Base-by-base conservation (phyloP, 2,797 vertebrate genomes). In the Coregonus suidteri region DNA sequence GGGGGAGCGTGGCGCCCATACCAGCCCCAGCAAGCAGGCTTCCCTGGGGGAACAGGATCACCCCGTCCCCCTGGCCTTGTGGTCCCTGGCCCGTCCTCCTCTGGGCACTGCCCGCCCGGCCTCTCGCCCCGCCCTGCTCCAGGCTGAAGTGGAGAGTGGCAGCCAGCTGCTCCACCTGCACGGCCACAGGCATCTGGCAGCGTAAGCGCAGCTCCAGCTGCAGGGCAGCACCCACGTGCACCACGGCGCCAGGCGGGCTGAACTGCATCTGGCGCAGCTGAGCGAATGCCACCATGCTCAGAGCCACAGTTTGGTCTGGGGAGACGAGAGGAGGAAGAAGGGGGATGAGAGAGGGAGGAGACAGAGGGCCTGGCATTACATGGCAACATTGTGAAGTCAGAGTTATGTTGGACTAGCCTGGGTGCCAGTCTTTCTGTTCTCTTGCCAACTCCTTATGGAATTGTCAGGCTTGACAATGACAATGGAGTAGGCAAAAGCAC, bases 251-350 rank as follows among this genome's bases (percentile, higher is more conserved):
- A 18, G 94, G 85, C 0, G 98, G 98, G 6, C 86, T 90, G 73
- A 99, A 98, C 79, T 94, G 93, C 0, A 99, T 91, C 80, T 95
- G 95, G 0, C 91, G 94, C 81, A 98, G 92, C 78, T 95, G 95
- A 20, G 96, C 95, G 1, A 99, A 97, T 0, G 96, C 95, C 3
- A 90, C 92, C 95, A 99, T 96, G 78, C 95, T 95, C 77, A 99
- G 91, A 25, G 92, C 77, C 41, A 97, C 88, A 79, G 90, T 94
- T 54, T 92, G 90, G 83, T 91, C 97, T 98, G 88, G 0, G 76
- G 83, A 82, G 2, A 64, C 16, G 6, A 6, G 47, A 59, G 54
- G 79, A 34, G 67, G 52, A 35, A 18, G 47, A 56, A 25, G 0
- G 13, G 31, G 37, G 11, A 34, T 35, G 3, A 67, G 14, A 67